Base-by-base conservation (phyloP, 2,113 vertebrate genomes). In the Ellobius talpinus region DNA sequence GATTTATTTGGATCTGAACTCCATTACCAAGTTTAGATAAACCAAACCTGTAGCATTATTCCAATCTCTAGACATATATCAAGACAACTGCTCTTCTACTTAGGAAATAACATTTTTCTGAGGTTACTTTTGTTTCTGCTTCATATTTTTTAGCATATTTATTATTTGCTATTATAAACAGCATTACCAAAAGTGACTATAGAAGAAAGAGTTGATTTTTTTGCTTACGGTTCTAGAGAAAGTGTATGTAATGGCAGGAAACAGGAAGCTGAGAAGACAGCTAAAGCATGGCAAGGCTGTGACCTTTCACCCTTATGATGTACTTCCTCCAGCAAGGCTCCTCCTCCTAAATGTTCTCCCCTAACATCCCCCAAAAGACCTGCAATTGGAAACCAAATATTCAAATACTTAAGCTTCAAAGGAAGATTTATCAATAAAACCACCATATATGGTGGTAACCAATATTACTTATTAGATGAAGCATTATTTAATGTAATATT, bases 91-190 rank as follows among this genome's bases (percentile, higher is more conserved):
- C 36, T 77, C 23, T 78, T 96, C 14, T 23, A 7, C n/a, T 88
- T 90, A 89, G 42, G 73, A 96, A 87, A 77, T 63, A 33, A 85
- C 92, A 21, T 95, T 96, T 96, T 96, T 88, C 13, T 65, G 58
- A 63, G 68, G 39, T 61, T 14, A 72, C 70, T 65, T 72, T 84
- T 74, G n/a, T 78, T 47, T 13, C 91, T 66, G 58, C 23, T 91
- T 91, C 55, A 55, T 61, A 93, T 95, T 92, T 92, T 85, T 87
- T 74, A 79, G 11, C 47, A 66, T 89, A 26, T 45, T 85, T 31
- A 63, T 39, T 17, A 85, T 19, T 85, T 84, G 55, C 11, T 31
- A 42, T 42, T 61, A 65, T 85, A 65, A 45, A 45, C 14, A 31
- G 6, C 14, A 85, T 63, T 65, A 42, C 24, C 29, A 45, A 61